Percentiles rank a stretch among this genome's conserved stretches.
These are phyloP conservation scores for Eidolon dupreanum DNA, from an alignment of 2,797 vertebrate genomes.

Conservation along the genomic window DNA sequence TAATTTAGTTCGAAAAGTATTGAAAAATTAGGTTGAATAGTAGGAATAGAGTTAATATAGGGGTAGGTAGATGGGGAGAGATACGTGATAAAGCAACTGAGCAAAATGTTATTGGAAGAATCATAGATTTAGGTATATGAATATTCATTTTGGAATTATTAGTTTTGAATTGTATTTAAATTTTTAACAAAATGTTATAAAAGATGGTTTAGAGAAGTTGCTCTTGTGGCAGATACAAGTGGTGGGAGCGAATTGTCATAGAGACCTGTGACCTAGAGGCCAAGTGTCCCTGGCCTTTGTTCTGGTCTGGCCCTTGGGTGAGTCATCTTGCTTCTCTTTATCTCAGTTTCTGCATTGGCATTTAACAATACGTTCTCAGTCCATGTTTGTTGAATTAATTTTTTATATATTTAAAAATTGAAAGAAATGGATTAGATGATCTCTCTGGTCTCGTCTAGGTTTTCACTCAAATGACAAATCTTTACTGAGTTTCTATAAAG, in stretches of 20 bases:
- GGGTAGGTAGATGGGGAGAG: neutral
- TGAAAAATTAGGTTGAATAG: neutral
- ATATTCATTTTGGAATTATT: neutral
- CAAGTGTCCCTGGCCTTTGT: neutral
- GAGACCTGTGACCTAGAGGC: neutral
- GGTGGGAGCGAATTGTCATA: rapidly evolving
- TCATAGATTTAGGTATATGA: neutral
- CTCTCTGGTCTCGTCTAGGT: neutral
- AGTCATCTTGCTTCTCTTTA: neutral
- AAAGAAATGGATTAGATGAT: neutral
- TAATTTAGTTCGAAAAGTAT: neutral
- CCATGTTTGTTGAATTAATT: neutral
- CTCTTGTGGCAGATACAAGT: neutral
- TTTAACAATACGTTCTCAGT: neutral
- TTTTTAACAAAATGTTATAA: neutral
- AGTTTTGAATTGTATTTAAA: neutral
- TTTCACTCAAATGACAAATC: neutral
- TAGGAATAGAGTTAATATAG: neutral
- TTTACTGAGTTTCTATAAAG: neutral
- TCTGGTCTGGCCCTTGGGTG: neutral
- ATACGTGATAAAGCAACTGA: neutral
- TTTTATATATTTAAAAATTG: neutral
- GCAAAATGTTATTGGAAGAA: neutral
- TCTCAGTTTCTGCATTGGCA: neutral
- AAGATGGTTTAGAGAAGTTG: neutral